Percentiles rank a stretch among this genome's conserved stretches.
Conservation (phyloP, 1,140 invertebrate species). For the Nilaparvata lugens region DNA sequence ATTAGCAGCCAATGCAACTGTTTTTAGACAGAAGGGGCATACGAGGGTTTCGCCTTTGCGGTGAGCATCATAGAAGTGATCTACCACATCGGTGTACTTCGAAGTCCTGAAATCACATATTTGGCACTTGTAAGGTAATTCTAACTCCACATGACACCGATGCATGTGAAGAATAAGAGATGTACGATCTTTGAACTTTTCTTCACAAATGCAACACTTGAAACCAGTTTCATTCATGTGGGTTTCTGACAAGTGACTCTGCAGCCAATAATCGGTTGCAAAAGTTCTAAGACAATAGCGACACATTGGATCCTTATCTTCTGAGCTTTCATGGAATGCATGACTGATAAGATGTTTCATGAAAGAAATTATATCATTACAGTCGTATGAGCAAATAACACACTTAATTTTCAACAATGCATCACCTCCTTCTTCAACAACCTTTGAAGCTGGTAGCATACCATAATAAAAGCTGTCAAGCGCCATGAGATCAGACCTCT, state of each 20-base stretch:
- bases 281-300: constrained; percentile 31
- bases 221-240: neutral
- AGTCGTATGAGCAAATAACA: constrained; percentile 44
- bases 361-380: constrained; percentile 50
- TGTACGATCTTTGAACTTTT: constrained; percentile 25
- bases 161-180: constrained; percentile 62
- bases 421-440: too few relatives aligned
- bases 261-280: constrained; percentile 16
- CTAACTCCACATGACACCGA: constrained; percentile 58
- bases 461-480: too few relatives aligned
- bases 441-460: too few relatives aligned
- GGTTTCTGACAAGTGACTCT: constrained; percentile 23
- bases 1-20: constrained; percentile 30
- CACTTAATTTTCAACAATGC: constrained; percentile 28
- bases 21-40: constrained; percentile 65
- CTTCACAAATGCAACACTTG: constrained; percentile 32
- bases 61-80: constrained; percentile 37
- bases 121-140: constrained; percentile 70
- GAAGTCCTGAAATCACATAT: constrained; percentile 65
- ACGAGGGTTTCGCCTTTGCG: constrained; percentile 48
- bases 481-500: too few relatives aligned
- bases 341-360: constrained; percentile 61
- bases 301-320: constrained; percentile 9
- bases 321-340: constrained; percentile 34
- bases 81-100: constrained; percentile 42